Base-by-base conservation (phyloP, 2,888 invertebrate genomes). In the Parnassius smintheus region DNA sequence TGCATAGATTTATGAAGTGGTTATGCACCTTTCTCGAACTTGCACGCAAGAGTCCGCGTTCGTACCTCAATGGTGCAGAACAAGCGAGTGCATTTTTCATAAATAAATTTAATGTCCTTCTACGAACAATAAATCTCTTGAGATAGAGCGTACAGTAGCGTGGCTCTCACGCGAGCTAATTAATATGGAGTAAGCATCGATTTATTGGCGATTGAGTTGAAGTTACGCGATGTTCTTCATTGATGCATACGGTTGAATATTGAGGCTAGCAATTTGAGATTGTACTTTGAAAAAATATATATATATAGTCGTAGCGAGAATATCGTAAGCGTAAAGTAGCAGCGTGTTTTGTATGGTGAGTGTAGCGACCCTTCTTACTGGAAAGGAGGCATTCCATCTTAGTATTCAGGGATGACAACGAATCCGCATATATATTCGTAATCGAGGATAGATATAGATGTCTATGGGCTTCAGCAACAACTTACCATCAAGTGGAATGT, bases 111-210 rank as follows among this genome's bases (percentile, higher is more conserved):
- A 83, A 83, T 83, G 77, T 81, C 72, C 75, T 66, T 74, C 72
- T 68, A 72, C 72, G 73, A 73, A 75, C 72, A 76, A 83, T 85
- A 85, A 84, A 84, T 85, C 80, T 77, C 72, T 66, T 66, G 68
- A 46, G 75, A 78, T 77, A 72, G 68, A 69, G 73, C 73, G 74
- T 78, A 83, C 87, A 77, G 87, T 86, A 87, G 87, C 86, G 70
- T 68, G 69, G 74, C 75, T 73, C 79, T 77, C 87, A 87, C 87
- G 87, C 87, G 69, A 87, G 75, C 85, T 85, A 86, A 87, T 87
- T 87, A 87, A 87, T 87, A 87, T 86, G 85, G 86, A 85, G 85
- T 84, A 82, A 75, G 74, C 75, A 71, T 81, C 81, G 83, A 87
- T 87, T 87, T 87, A 87, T 86, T 77, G 80, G 75, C 79, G 70